Base-by-base conservation (phyloP, 2,888 invertebrate species). In the Lydus trimaculatus region DNA sequence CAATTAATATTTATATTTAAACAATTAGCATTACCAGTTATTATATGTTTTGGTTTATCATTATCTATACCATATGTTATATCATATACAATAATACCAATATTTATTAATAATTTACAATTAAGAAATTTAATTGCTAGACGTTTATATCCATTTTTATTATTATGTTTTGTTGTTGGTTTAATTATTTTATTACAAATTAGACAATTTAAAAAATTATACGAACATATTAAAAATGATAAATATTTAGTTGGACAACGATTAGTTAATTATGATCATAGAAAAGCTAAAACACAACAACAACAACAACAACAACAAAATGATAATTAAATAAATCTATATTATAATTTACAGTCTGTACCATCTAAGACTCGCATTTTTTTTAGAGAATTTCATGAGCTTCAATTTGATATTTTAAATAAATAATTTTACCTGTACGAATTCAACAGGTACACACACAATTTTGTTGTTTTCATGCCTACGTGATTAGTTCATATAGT, bases 221-320 rank as follows among this genome's bases (percentile, higher is more conserved):
- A 98, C 85, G 96, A 98, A 84, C 98, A 98, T 86, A 99, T 99
- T 82, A 98, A 98, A 87, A 99, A 99, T 86, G 99, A 99, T 87
- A 99, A 98, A 87, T 98, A 99, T 87, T 89, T 99, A 61, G 98
- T 99, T 15, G 99, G 99, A 0, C 95, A 97, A 80, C 89, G 98
- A 75, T 89, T 99, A 75, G 98, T 99, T 31, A 99, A 99, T 87
- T 99, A 99, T 87, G 97, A 99, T 84, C 94, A 94, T 82, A 88
- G 92, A 75, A 88, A 91, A 77, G 90, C 90, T 92, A 91, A 79
- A 43, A 17, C 5, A 43, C 39, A 39, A 39, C 39, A 43, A 17
- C 20, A 8, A 48, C 8, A n/a, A 48, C 48, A 48, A 52, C 52
- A 52, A 52, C 52, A 52, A 8, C 23, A 23, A 2, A 23, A 52